Base-by-base conservation (phyloP, 2,888 invertebrate species). In the Oligia fasciuncula region DNA sequence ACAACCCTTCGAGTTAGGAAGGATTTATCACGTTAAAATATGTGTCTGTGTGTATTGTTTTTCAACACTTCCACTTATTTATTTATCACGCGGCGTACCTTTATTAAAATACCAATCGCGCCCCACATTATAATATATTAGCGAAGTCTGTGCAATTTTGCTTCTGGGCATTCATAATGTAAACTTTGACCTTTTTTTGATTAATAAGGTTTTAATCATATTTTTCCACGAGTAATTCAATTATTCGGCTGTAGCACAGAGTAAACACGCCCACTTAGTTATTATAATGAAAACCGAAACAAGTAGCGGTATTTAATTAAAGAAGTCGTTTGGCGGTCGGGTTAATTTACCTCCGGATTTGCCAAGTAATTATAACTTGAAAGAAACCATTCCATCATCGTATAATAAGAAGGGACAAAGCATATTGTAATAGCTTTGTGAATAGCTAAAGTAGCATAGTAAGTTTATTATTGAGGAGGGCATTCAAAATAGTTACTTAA, bases 341-440 rank as follows among this genome's bases (percentile, higher is more conserved):
- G 81, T 85, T 83, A 81, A 80, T 88, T 88, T 88, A 80, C 83
- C 74, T 80, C 78, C 85, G 85, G 80, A 81, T 88, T 84, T 74
- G 73, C 76, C 73, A 84, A 87, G 82, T 89, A 88, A 90, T 88
- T 88, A 88, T 86, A 85, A 86, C 80, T 80, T 83, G 74, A 86
- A 88, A 78, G 82, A 84, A 90, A 85, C 85, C 82, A 84, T 85
- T 88, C 85, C 88, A 90, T 90, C 89, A 89, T 86, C 80, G 63
- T 35, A 85, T 86, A 83, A 80, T 83, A 76, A 79, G 82, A 87
- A 85, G 70, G 76, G 73, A 23, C 51, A 79, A 86, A 81, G 71
- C 68, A 79, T 75, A 83, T 85, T 77, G 65, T 70, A 77, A 76
- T 54, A 76, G 65, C 17, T 80, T 80, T 80, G 57, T 69, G 35